Evolutionary conservation across 2,113 vertebrate species (phyloP), one percentile per base, ranked within the genome.

Genomic region (Chaetodon auriga): DNA sequence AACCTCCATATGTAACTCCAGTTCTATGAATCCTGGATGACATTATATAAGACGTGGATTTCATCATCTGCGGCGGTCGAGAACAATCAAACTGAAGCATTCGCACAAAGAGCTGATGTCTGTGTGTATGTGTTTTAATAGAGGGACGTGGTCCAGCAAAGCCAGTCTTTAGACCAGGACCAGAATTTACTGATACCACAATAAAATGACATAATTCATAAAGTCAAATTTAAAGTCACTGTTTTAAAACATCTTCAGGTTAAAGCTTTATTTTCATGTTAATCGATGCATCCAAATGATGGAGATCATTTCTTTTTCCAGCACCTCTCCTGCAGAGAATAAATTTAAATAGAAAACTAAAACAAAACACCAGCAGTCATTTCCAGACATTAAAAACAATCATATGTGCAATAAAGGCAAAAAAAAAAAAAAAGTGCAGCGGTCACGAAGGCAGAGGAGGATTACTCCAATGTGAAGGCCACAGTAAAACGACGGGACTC

Each of bases 401-500:
- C 58, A 62, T 15, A 66, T n/a, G 9, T 51, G 23, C 54, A 15
- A 36, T 61, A 66, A 43, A 54, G 57, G 51, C 18, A 6, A 1
- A 5, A n/a, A n/a, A n/a, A 11, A 10, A 43, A 11, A 0, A 35
- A 16, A 12, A n/a, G 21, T 51, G 2, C 7, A 13, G 18, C 46
- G 38, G 12, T 53, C 36, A 53, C 36, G 18, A 72, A 79, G 66
- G 66, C 49, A 6, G 48, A 66, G 1, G 16, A 68, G 30, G 11
- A 68, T 30, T n/a, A 61, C n/a, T 49, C 60, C 68, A 25, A 36
- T 65, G 38, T 83, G 25, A 83, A 65, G 64, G 58, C 38, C 54
- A 63, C 68, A 68, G 76, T 68, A 88, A 86, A 81, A 84, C 8
- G 7, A 79, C 6, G 10, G 63, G 60, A 54, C 23, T 81, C 61